These are phyloP conservation scores for Brachionus manjavacas DNA, from an alignment of 1,140 invertebrate species.

Conservation along the genomic window DNA sequence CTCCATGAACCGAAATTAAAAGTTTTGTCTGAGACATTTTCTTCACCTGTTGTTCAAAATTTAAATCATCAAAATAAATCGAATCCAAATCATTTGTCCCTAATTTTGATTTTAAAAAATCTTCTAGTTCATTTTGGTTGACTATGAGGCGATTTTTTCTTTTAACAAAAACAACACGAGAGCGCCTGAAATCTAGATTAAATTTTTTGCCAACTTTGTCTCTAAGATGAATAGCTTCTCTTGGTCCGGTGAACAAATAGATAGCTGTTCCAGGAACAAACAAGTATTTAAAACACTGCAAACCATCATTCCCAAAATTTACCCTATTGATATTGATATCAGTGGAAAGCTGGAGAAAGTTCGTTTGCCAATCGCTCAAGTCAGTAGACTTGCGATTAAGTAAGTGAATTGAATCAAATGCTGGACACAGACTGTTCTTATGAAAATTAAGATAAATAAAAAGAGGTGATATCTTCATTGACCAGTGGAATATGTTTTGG, in stretches of 20 bases:
- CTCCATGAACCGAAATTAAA: neutral
- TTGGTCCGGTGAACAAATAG: conserved; percentile 7
- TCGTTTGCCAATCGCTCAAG: neutral
- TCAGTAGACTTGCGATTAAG: neutral
- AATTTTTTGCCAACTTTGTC: neutral
- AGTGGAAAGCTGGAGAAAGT: neutral
- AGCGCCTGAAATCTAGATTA: neutral
- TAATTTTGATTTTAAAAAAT: neutral
- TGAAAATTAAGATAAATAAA: neutral
- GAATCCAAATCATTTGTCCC: neutral
- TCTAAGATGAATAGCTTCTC: neutral
- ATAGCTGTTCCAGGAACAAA: neutral
- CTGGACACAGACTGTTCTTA: neutral
- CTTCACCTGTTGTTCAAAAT: neutral
- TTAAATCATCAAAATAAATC: conserved; percentile 11
- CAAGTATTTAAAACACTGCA: neutral
- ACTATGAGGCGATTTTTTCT: neutral
- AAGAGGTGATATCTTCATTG: neutral
- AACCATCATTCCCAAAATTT: neutral
- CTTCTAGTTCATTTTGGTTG: neutral
- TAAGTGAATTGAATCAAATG: neutral
- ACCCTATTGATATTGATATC: neutral
- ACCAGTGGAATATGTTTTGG: neutral
- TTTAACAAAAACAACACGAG: neutral
- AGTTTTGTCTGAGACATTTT: neutral